A percentile compares a stretch with the other conserved stretches of the same genome.
Conservation (phyloP, 2,113 vertebrate species). For the Phalacrocorax pelagicus region DNA sequence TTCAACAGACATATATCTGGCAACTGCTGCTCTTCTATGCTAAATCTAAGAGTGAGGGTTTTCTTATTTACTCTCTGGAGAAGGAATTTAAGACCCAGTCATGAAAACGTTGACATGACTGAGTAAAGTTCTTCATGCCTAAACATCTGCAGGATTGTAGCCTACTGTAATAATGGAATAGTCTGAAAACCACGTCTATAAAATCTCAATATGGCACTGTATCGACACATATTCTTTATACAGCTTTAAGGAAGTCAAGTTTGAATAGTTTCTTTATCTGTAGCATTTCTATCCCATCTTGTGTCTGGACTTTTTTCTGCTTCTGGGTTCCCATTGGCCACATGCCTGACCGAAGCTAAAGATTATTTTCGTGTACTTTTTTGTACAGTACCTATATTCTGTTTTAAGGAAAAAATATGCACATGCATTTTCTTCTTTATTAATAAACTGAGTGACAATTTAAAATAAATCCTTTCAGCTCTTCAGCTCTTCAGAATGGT, state of each 20-base stretch:
- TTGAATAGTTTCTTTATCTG: slow-evolving; percentile 41
- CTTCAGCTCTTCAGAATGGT: background rate
- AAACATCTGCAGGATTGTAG: slow-evolving; percentile 5
- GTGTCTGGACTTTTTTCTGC: background rate
- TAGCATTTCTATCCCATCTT: background rate
- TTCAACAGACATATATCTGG: background rate
- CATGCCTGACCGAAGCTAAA: background rate
- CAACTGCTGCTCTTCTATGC: background rate
- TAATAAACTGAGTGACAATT: slow-evolving; percentile 41
- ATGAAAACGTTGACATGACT: background rate
- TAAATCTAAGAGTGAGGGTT: background rate
- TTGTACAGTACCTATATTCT: background rate
- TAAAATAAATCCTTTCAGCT: slow-evolving; percentile 43
- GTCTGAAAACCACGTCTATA: background rate
- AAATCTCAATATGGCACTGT: background rate
- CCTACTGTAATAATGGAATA: background rate
- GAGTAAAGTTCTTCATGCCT: background rate
- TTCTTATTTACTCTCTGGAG: background rate
- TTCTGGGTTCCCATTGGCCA: background rate
- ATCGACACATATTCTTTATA: background rate
- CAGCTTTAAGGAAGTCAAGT: background rate
- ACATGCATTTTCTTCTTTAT: slow-evolving; percentile 7
- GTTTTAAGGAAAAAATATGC: background rate
- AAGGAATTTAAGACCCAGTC: background rate
- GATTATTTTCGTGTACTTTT: background rate